Evolutionary conservation across 2,888 invertebrate genomes (phyloP).

Genomic region (Colletes collaris): DNA sequence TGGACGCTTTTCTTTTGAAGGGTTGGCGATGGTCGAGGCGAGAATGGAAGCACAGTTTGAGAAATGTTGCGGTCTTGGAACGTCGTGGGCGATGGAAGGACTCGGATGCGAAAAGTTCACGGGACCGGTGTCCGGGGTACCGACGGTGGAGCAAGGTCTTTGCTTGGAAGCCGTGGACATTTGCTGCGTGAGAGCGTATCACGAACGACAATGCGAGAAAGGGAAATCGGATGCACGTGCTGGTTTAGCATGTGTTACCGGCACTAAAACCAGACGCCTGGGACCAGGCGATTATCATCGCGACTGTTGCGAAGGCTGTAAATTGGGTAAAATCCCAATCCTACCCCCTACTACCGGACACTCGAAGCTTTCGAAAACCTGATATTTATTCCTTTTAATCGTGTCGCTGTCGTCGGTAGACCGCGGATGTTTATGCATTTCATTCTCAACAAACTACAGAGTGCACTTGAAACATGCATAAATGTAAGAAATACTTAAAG

Average conservation of each 20-base stretch:
- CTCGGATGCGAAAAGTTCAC: constrained; percentile 83
- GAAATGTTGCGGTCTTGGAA: constrained; percentile 85
- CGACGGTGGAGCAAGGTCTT: constrained; percentile 85
- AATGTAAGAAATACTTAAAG: too few relatives aligned
- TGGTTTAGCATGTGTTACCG: constrained; percentile 81
- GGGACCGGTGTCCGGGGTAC: constrained; percentile 84
- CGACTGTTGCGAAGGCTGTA: constrained; percentile 81
- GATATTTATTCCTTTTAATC: too few relatives aligned
- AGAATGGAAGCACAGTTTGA: constrained; percentile 74
- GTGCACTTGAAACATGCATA: too few relatives aligned
- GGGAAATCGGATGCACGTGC: constrained; percentile 84
- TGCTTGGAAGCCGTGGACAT: constrained; percentile 87
- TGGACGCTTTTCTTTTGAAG: neutral
- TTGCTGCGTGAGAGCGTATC: constrained; percentile 85
- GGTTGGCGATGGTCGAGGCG: constrained; percentile 45
- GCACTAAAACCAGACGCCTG: constrained; percentile 44
- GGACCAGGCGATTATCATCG: constrained; percentile 77
- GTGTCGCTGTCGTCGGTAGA: too few relatives aligned
- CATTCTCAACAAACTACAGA: too few relatives aligned
- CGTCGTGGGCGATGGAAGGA: constrained; percentile 83
- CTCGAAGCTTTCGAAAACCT: too few relatives aligned
- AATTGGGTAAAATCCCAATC: constrained; percentile 72
- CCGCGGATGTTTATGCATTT: too few relatives aligned
- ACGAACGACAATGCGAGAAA: constrained; percentile 84
- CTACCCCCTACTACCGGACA: too few relatives aligned